phyloP scores from a whole-genome alignment of 1,140 invertebrate species.

The Papilio aristodemus region DNA sequence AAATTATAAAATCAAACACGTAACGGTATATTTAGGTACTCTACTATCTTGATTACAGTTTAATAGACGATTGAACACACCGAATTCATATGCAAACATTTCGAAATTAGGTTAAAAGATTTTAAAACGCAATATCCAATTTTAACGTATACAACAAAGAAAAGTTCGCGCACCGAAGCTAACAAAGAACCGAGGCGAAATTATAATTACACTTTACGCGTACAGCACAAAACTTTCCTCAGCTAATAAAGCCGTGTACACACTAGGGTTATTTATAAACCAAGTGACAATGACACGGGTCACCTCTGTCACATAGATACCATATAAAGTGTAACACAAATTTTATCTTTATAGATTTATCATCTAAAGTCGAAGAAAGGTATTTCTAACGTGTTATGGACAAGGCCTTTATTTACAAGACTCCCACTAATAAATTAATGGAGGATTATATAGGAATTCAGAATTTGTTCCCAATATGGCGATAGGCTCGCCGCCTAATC shows the following conservation, averaged over 20 bases:
- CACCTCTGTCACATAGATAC: neutral
- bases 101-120: slow-evolving; percentile 7
- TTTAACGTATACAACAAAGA: slow-evolving; percentile 7
- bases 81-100: neutral
- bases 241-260: neutral
- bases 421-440: too few species aligned
- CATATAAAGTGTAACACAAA: neutral
- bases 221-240: slow-evolving; percentile 2
- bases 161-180: slow-evolving; percentile 12
- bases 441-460: too few species aligned
- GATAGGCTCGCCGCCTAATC: too few species aligned
- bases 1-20: too few species aligned
- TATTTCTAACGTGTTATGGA: too few species aligned
- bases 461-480: too few species aligned
- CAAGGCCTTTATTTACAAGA: too few species aligned
- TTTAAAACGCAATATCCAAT: slow-evolving; percentile 10
- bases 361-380: too few species aligned
- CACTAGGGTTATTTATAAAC: slow-evolving; percentile 5
- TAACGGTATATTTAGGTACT: too few species aligned
- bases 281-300: neutral
- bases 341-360: neutral
- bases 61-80: neutral
- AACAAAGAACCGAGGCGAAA: slow-evolving; percentile 18
- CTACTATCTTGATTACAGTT: too few species aligned
- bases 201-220: slow-evolving; percentile 19